Percentiles rank a stretch among this genome's conserved stretches.
phyloP scores from a whole-genome alignment of 2,888 invertebrate species.

The Arctia plantaginis region DNA sequence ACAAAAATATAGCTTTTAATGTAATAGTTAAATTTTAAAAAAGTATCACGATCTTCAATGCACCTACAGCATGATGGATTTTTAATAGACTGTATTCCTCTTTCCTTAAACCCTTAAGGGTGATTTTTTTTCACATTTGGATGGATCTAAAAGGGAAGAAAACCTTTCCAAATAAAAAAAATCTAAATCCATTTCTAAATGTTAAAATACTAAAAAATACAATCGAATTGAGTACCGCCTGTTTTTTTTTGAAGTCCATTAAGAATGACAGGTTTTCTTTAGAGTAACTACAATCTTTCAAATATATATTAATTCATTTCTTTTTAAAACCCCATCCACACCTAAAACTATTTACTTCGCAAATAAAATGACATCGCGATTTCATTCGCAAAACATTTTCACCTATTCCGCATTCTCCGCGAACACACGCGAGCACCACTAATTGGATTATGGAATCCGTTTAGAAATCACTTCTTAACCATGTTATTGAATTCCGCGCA shows the following conservation, averaged over 20 bases:
- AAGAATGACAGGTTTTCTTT: not conserved
- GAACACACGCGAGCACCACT: constrained; percentile 50
- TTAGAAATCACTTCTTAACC: constrained; percentile 44
- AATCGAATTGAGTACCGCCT: too few species aligned
- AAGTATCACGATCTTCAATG: too few species aligned
- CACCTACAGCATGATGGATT: too few species aligned
- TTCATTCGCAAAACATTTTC: constrained; percentile 48
- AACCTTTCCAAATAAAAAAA: too few species aligned
- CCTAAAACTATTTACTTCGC: constrained; percentile 23
- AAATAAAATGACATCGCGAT: constrained; percentile 47
- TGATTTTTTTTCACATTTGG: too few species aligned
- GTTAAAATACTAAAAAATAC: too few species aligned
- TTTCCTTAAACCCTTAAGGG: too few species aligned
- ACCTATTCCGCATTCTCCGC: constrained; percentile 54
- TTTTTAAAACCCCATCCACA: constrained; percentile 35
- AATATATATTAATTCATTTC: constrained; percentile 6
- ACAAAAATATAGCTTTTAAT: too few species aligned
- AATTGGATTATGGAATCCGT: constrained; percentile 47
- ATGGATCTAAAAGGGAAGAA: too few species aligned
- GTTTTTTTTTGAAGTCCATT: not conserved
- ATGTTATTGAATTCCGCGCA: constrained; percentile 22
- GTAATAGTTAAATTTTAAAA: too few species aligned
- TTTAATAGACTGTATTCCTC: too few species aligned
- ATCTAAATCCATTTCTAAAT: too few species aligned
- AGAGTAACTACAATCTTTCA: not conserved